Conservation (phyloP, 2,797 vertebrate species). For the Hippoglossus hippoglossus region DNA sequence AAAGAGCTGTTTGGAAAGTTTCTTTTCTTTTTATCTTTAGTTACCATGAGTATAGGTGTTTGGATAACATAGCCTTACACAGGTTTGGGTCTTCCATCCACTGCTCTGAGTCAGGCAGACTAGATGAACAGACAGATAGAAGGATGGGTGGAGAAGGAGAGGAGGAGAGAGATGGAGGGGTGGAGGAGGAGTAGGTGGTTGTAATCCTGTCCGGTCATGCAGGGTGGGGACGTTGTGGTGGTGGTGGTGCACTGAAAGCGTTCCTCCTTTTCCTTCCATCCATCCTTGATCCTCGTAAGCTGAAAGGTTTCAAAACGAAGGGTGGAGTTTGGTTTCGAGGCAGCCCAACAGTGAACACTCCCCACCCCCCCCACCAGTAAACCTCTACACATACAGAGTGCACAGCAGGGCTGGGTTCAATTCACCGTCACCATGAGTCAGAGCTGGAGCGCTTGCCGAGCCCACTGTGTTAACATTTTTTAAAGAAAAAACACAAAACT, state of each 20-base stretch:
- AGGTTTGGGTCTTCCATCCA: conserved; percentile 79
- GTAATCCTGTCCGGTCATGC: conserved; percentile 88
- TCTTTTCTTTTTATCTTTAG: conserved; percentile 74
- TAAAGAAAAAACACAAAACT: not conserved
- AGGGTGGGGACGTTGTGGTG: conserved; percentile 70
- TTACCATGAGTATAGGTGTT: conserved; percentile 93
- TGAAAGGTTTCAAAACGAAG: conserved; percentile 99
- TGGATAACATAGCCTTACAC: conserved; percentile 86
- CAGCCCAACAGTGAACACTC: conserved; percentile 86
- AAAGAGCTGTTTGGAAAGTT: conserved; percentile 88
- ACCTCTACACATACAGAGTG: conserved; percentile 62
- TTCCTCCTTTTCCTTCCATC: conserved; percentile 93
- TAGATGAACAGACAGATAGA: conserved; percentile 86
- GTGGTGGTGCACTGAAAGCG: conserved; percentile 82
- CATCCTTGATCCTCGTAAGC: conserved; percentile 90
- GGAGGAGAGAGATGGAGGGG: conserved; percentile 67
- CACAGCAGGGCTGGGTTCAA: conserved; percentile 70
- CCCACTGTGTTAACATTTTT: not conserved
- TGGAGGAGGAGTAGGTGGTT: conserved; percentile 62
- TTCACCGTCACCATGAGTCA: conserved; percentile 48
- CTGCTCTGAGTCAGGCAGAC: conserved; percentile 84
- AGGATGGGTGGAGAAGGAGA: conserved; percentile 71
- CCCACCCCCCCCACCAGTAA: conserved; percentile 49
- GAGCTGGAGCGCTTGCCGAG: not conserved
- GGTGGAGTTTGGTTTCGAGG: conserved; percentile 98